A percentile compares a stretch with the other conserved stretches of the same genome.
Evolutionary conservation across 2,888 invertebrate genomes (phyloP).

Genomic region (Ornithoptera priamus): DNA sequence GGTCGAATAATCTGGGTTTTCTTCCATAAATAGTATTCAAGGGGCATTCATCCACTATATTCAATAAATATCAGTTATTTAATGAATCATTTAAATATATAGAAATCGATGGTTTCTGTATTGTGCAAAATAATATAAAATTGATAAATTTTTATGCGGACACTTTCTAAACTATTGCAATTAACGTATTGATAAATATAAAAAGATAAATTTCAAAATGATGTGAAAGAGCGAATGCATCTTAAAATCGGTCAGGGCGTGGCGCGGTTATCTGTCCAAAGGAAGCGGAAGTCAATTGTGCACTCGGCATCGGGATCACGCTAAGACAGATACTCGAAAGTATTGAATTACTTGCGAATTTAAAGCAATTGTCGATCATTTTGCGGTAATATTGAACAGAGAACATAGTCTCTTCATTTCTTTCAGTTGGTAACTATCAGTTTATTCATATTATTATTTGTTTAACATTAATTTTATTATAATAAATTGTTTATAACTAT

Average conservation of each 20-base stretch:
- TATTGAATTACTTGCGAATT: constrained; percentile 59
- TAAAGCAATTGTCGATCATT: constrained; percentile 20
- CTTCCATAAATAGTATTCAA: no score
- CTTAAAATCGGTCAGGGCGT: constrained; percentile 53
- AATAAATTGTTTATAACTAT: no score
- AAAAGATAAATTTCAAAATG: constrained; percentile 9
- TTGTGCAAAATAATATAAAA: background rate
- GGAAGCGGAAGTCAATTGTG: constrained; percentile 76
- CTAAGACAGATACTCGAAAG: constrained; percentile 48
- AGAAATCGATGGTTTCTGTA: background rate
- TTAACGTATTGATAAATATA: background rate
- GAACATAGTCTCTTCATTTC: background rate
- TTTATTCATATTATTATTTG: background rate
- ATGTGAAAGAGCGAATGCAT: constrained; percentile 40
- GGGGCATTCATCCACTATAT: no score
- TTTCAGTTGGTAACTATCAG: background rate
- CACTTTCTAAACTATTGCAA: background rate
- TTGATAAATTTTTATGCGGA: background rate
- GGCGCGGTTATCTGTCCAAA: constrained; percentile 61
- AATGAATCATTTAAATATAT: background rate
- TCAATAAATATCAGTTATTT: background rate
- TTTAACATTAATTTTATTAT: no score
- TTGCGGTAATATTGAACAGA: constrained; percentile 1
- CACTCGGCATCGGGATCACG: constrained; percentile 49
- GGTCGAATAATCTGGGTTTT: no score